Evolutionary conservation across 2,797 vertebrate genomes (phyloP), one percentile per base, ranked within the genome.

Genomic region (Oryzias dopingdopingensis): DNA sequence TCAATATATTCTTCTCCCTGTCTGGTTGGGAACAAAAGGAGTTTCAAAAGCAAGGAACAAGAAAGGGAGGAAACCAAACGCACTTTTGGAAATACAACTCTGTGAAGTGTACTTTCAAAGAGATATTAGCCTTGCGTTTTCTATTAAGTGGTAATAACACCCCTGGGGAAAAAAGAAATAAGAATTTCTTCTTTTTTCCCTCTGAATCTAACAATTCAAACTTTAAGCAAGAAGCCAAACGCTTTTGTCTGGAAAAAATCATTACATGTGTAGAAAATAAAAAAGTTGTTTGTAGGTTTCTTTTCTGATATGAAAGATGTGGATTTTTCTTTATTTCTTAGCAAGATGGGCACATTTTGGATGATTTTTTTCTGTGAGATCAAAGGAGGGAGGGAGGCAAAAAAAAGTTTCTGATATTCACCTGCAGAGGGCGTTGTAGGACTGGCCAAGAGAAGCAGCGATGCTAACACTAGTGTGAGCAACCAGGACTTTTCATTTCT

Each of bases 381-480:
- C 14, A 46, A 46, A 20, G 10, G 10, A 24, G 26, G 10, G 10
- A 24, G 26, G 32, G 40, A 17, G 12, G 6, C 10, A 26, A 26
- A 26, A 26, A 26, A 20, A 22, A 32, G 37, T 72, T 40, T 29
- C 16, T 7, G 6, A 1, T 26, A 64, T 57, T 32, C 13, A 42
- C 77, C 92, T 82, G 80, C 81, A 92, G 92, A 90, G 88, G 90
- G 90, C 14, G 89, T 50, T 76, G 61, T 65, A 83, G 76, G 83
- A 86, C 86, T 67, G 66, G 46, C 29, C 62, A 79, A 81, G 26
- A 57, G 20, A 52, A 56, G 51, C 40, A 57, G 18, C 0, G 12
- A 42, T 3, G 12, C 26, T 1, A n/a, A 23, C 42, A 46, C 4
- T 3, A 32, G 42, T 16, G 16, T 13, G 0, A 37, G 32, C 18